Evolutionary conservation across 2,797 vertebrate species (phyloP), one percentile per base, ranked within the genome.

Genomic region (Ciconia nigra): DNA sequence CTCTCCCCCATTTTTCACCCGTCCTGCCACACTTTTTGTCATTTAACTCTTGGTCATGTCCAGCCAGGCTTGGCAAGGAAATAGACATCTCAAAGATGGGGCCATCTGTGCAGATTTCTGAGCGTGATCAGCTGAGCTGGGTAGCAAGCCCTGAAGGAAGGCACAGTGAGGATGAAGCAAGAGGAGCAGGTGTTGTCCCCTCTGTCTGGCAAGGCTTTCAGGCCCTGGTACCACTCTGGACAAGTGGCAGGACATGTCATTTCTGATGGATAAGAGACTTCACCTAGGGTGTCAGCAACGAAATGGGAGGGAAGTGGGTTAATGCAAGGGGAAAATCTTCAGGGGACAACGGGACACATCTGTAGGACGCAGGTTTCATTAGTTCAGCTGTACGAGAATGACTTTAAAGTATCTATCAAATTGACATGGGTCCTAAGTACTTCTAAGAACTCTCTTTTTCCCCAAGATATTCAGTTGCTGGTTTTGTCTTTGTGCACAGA

Each of bases 391-490:
- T 35, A 41, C 2, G 7, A 80, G 59, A 78, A 78, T 66, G 33
- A 71, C 63, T 89, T 91, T 12, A 22, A 87, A 85, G 59, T 59
- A 31, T 24, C 28, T 89, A 54, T 91, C 33, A 85, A 70, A 57
- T 8, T 33, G 10, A 57, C 33, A 24, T 59, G 25, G 25, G n/a
- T 55, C 39, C 31, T 57, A 85, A 44, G 15, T 37, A 76, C 28
- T 70, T 85, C 58, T 65, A 57, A 94, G 31, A 83, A 44, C 51
- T 46, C 12, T 66, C 65, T 77, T 66, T 65, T 33, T 4, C 8
- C 4, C 46, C 33, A 78, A 66, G 37, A 80, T 63, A 67, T 33
- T 94, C 10, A 73, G 5, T 74, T 90, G 13, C n/a, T 91, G 28
- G 0, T n/a, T 92, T 85, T 80, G n/a, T 12, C 42, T 85, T 73